These are phyloP conservation scores for Acanthoscelides obtectus DNA, from an alignment of 2,888 invertebrate species.

Conservation along the genomic window DNA sequence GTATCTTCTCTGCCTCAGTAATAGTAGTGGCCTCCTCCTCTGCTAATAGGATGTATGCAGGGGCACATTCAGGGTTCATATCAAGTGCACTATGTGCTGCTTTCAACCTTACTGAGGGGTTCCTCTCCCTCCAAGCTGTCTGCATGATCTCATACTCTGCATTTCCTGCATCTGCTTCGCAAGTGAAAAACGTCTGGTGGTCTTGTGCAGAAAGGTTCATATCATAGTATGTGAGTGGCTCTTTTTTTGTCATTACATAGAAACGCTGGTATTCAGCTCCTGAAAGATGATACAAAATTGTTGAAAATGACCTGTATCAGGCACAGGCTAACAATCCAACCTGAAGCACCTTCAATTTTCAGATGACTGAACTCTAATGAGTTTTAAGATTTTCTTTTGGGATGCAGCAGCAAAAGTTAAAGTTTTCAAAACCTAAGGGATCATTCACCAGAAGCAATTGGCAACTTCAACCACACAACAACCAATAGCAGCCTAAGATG, in stretches of 20 bases:
- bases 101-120: conserved; percentile 84
- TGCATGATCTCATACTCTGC: conserved; percentile 93
- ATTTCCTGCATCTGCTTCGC: conserved; percentile 82
- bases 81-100: conserved; percentile 87
- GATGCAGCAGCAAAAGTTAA: no score
- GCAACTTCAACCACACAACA: no score
- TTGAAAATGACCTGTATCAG: no score
- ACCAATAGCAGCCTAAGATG: no score
- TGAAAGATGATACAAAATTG: no score
- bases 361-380: no score
- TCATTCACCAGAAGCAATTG: no score
- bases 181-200: conserved; percentile 94
- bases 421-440: no score
- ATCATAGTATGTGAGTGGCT: conserved; percentile 96
- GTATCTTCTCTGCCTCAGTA: conserved; percentile 76
- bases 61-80: conserved; percentile 86
- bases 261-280: conserved; percentile 97
- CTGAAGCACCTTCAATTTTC: no score
- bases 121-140: conserved; percentile 93
- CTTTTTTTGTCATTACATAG: conserved; percentile 84
- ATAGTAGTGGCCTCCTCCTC: conserved; percentile 96
- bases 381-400: no score
- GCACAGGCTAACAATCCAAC: no score
- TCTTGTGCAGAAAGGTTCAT: conserved; percentile 99
- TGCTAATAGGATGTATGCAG: conserved; percentile 90